Conservation (phyloP, 2,888 invertebrate species). For the Microplitis manilae region DNA sequence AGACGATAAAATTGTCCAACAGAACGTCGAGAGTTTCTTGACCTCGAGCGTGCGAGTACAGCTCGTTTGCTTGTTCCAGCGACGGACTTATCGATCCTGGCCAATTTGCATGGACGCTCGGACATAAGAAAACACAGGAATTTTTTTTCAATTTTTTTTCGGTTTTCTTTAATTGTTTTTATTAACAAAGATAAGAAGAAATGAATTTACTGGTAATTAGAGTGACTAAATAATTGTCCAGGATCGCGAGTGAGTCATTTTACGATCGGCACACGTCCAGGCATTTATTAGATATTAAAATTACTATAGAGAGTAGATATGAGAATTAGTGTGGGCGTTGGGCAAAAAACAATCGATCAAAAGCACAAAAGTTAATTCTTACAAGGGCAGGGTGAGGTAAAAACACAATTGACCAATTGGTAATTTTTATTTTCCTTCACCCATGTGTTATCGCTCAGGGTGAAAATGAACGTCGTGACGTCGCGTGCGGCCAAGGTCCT, state of each 20-base stretch:
- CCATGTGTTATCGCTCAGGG: conserved; percentile 33
- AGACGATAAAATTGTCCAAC: conserved; percentile 23
- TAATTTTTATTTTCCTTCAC: conserved; percentile 28
- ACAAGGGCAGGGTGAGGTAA: not conserved
- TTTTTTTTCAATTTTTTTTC: not conserved
- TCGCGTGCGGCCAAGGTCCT: conserved; percentile 70
- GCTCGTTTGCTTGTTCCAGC: conserved; percentile 10
- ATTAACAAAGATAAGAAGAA: not conserved
- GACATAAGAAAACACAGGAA: conserved; percentile 4
- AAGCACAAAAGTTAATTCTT: not conserved
- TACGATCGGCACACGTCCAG: not conserved
- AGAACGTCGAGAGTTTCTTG: conserved; percentile 36
- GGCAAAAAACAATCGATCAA: conserved; percentile 7
- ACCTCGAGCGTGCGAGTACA: conserved; percentile 38
- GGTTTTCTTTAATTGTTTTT: not conserved
- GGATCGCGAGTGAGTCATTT: not conserved
- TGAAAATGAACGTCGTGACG: conserved; percentile 57
- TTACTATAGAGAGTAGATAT: not conserved
- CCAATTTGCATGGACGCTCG: conserved; percentile 64
- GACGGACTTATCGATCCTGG: conserved; percentile 62
- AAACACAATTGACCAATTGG: conserved; percentile 7
- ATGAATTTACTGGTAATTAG: not conserved
- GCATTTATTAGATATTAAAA: too few relatives aligned
- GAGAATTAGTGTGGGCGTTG: not conserved
- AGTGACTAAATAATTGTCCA: too few relatives aligned